Evolutionary conservation across 1,140 invertebrate genomes (phyloP).

Genomic region (Microvelia longipes): DNA sequence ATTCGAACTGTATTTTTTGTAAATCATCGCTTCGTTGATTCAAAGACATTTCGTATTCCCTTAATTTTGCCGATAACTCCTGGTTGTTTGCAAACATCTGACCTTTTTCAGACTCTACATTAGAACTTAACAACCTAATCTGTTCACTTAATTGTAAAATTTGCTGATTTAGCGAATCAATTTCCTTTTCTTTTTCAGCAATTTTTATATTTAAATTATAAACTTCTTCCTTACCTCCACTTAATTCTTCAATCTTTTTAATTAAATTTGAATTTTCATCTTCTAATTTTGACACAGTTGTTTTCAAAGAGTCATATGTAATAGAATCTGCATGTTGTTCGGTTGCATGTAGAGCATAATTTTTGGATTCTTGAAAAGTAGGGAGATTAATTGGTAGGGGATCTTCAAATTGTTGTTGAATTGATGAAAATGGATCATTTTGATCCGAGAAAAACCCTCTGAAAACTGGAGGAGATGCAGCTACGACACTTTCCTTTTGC

Average conservation of each 20-base stretch:
- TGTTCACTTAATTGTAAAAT: not conserved
- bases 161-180: not conserved
- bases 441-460: not conserved
- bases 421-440: not conserved
- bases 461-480: not conserved
- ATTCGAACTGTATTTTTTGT: not conserved
- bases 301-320: not conserved
- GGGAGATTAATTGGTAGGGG: not conserved
- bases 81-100: not conserved
- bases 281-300: not conserved
- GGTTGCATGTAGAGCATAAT: not conserved
- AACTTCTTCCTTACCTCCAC: not conserved
- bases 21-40: constrained; percentile 23
- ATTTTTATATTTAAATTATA: constrained; percentile 27
- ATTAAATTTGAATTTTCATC: not conserved
- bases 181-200: constrained; percentile 29
- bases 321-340: not conserved
- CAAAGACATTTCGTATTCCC: constrained; percentile 28
- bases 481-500: too few species aligned
- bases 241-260: not conserved
- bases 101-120: not conserved
- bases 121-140: not conserved
- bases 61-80: not conserved
- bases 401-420: not conserved
- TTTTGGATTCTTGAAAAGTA: not conserved